These are phyloP conservation scores for Hirundo rustica DNA, from an alignment of 2,797 vertebrate genomes.

Conservation along the genomic window DNA sequence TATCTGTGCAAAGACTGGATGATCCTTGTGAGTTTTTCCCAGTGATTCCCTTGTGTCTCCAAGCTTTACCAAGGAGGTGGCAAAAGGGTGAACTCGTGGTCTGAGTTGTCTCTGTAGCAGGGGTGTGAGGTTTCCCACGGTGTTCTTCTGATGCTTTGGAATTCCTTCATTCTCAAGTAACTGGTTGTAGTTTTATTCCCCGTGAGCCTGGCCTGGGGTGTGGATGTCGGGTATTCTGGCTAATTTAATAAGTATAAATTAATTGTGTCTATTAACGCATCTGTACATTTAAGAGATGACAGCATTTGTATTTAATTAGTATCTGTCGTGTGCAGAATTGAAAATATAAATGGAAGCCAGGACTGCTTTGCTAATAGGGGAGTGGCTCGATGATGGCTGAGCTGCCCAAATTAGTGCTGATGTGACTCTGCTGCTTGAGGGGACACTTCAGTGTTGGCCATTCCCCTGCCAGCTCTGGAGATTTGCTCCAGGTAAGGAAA, in stretches of 20 bases:
- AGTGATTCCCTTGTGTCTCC: not conserved
- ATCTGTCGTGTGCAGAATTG: accelerated
- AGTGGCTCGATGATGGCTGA: not conserved
- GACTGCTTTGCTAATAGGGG: not conserved
- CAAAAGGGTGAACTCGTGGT: not conserved
- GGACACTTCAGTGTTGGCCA: not conserved
- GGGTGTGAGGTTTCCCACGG: not conserved
- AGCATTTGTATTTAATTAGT: accelerated
- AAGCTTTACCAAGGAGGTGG: not conserved
- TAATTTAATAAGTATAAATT: not conserved
- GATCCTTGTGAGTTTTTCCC: not conserved
- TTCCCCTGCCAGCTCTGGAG: not conserved
- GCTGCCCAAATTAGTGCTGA: not conserved
- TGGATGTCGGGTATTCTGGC: not conserved
- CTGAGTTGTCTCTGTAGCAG: not conserved
- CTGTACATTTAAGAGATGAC: accelerated
- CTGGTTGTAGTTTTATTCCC: not conserved
- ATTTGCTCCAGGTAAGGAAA: not conserved
- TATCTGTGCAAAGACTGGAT: accelerated
- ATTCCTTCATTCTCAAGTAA: not conserved
- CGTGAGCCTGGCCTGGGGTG: not conserved
- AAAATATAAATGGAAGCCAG: not conserved
- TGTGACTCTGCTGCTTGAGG: not conserved
- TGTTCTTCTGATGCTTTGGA: not conserved
- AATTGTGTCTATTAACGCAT: accelerated